Evolutionary conservation across 1,140 invertebrate genomes (phyloP).

Genomic region (Saccostrea echinata): DNA sequence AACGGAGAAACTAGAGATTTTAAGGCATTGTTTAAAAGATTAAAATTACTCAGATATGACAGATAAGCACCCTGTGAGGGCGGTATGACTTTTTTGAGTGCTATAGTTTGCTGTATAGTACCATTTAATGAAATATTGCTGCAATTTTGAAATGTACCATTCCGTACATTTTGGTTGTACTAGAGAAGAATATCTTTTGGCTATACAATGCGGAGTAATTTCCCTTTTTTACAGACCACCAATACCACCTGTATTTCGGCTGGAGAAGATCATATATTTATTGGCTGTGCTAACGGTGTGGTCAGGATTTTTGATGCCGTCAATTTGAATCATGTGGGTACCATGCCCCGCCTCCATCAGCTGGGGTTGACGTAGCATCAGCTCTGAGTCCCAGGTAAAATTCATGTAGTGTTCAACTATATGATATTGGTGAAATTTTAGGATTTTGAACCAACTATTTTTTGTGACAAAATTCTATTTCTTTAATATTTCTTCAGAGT

Average conservation of each 20-base stretch:
- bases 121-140: neutral
- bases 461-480: no score
- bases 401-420: neutral
- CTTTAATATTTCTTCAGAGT: no score
- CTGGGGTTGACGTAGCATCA: slow-evolving; percentile 95
- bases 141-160: neutral
- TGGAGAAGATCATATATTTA: slow-evolving; percentile 92
- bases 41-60: no score
- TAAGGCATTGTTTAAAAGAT: no score
- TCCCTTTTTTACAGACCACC: slow-evolving; percentile 85
- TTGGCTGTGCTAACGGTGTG: slow-evolving; percentile 97
- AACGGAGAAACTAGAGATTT: no score
- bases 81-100: neutral
- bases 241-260: slow-evolving; percentile 95
- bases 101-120: neutral
- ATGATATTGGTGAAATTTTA: no score
- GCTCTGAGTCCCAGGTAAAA: slow-evolving; percentile 89
- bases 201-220: neutral
- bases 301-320: slow-evolving; percentile 93
- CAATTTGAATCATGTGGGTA: slow-evolving; percentile 90
- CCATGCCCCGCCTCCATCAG: slow-evolving; percentile 94
- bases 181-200: neutral
- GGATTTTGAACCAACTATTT: no score
- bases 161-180: neutral
- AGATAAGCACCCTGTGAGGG: no score